Evolutionary conservation across 2,888 invertebrate genomes (phyloP).

Genomic region (Cheilosia variabilis): DNA sequence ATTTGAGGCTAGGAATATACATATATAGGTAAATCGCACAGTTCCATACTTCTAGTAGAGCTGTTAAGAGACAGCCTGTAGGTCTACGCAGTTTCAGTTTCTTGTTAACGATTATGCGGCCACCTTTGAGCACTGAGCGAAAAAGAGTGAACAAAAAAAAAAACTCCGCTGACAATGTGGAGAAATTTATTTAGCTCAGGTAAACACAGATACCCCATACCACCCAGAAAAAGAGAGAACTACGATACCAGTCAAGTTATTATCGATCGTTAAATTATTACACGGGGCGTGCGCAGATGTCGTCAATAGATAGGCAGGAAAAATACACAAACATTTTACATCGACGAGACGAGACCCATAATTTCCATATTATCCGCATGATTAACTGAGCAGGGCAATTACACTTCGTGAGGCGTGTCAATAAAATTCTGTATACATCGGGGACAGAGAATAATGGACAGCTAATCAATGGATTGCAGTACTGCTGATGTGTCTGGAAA

Average conservation of each 20-base stretch:
- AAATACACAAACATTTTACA: slow-evolving; percentile 30
- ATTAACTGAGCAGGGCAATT: slow-evolving; percentile 47
- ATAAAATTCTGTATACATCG: slow-evolving; percentile 23
- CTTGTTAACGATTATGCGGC: too few species aligned
- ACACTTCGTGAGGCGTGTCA: slow-evolving; percentile 17
- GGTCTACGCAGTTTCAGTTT: too few species aligned
- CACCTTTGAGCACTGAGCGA: too few species aligned
- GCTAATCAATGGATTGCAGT: slow-evolving; percentile 41
- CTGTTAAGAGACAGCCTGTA: too few species aligned
- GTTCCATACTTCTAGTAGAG: too few species aligned
- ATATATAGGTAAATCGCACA: too few species aligned
- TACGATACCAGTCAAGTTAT: slow-evolving; percentile 46
- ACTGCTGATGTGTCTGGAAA: slow-evolving; percentile 9
- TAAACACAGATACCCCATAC: slow-evolving; percentile 26
- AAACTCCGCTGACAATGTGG: slow-evolving; percentile 27
- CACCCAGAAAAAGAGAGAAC: too few species aligned
- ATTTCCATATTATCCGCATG: slow-evolving; percentile 69
- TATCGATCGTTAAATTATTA: slow-evolving; percentile 63
- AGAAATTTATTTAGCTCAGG: slow-evolving; percentile 46
- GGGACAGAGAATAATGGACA: slow-evolving; percentile 34
- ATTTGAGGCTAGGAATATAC: too few species aligned
- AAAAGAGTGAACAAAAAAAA: slow-evolving; percentile 8
- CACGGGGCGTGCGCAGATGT: slow-evolving; percentile 52
- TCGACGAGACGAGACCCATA: slow-evolving; percentile 48
- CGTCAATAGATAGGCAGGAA: slow-evolving; percentile 36